A percentile compares a stretch with the other conserved stretches of the same genome.
Conservation (phyloP, 2,113 vertebrate genomes). For the Amphiprion percula region DNA sequence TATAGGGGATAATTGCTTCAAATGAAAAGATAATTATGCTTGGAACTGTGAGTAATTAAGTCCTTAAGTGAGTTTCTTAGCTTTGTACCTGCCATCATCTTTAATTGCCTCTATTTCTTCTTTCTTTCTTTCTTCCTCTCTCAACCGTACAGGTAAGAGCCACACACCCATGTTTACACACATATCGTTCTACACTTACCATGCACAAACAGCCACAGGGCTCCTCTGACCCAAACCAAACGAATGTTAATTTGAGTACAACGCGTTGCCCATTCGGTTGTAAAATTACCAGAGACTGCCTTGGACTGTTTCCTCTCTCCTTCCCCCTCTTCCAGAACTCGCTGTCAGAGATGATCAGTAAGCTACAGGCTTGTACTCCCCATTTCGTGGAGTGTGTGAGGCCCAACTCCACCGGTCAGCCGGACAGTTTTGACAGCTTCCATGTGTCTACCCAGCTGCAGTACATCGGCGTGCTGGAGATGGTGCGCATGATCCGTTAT, state of each 20-base stretch:
- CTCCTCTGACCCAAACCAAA: neutral
- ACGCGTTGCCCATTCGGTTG: neutral
- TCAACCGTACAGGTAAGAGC: slow-evolving; percentile 37
- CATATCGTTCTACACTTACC: slow-evolving; percentile 52
- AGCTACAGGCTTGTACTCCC: slow-evolving; percentile 88
- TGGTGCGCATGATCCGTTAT: slow-evolving; percentile 93
- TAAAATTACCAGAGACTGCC: neutral
- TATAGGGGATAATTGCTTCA: slow-evolving; percentile 40
- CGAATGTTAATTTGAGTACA: slow-evolving; percentile 6
- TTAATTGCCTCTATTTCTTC: neutral
- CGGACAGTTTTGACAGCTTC: slow-evolving; percentile 90
- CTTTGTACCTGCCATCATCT: slow-evolving; percentile 31
- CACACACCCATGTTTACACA: slow-evolving; percentile 56
- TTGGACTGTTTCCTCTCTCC: neutral
- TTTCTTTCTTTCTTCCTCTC: neutral
- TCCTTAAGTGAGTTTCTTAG: slow-evolving; percentile 48
- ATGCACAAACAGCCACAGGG: neutral
- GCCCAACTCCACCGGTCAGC: slow-evolving; percentile 86
- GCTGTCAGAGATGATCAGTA: slow-evolving; percentile 88
- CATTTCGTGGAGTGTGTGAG: slow-evolving; percentile 94
- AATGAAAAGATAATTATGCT: slow-evolving; percentile 63
- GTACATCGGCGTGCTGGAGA: slow-evolving; percentile 92
- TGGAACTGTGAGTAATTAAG: slow-evolving; percentile 54
- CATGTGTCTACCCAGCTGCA: slow-evolving; percentile 95
- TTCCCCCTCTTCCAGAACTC: slow-evolving; percentile 85